These are phyloP conservation scores for Drosophila greeni DNA, from an alignment of 2,888 invertebrate genomes.

Conservation along the genomic window DNA sequence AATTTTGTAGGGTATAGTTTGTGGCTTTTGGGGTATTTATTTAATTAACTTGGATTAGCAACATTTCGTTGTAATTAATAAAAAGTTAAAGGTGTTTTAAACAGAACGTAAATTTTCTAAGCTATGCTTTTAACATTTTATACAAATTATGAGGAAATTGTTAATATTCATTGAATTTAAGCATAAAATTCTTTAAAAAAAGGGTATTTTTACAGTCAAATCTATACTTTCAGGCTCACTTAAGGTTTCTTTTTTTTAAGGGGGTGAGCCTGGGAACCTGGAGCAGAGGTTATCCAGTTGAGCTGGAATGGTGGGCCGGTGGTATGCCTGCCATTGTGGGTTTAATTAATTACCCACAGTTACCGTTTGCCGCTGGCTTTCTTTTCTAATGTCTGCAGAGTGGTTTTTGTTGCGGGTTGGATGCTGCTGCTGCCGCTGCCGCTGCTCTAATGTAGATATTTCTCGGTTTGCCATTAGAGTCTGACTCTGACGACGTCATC, in stretches of 20 bases:
- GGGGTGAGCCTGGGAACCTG: conserved; percentile 60
- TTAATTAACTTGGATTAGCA: not conserved
- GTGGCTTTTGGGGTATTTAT: not conserved
- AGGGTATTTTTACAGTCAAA: not conserved
- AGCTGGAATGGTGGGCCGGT: conserved; percentile 18
- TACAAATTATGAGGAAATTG: too few species aligned
- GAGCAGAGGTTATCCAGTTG: conserved; percentile 63
- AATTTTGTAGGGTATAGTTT: not conserved
- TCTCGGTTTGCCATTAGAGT: conserved; percentile 55
- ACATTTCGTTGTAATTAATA: too few species aligned
- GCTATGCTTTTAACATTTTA: too few species aligned
- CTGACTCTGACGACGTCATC: conserved; percentile 58
- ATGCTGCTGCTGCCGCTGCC: not conserved
- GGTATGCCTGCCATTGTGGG: conserved; percentile 50
- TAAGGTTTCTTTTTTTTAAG: conserved; percentile 19
- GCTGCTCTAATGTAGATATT: conserved; percentile 66
- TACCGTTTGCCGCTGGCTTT: conserved; percentile 57
- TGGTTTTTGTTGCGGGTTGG: conserved; percentile 2
- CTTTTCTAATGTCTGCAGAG: conserved; percentile 59
- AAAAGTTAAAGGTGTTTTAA: too few species aligned
- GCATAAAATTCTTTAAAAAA: too few species aligned
- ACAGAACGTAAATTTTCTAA: too few species aligned
- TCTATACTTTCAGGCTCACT: too few species aligned
- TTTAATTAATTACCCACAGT: conserved; percentile 67
- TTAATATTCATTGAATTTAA: too few species aligned